Percentiles rank a stretch among this genome's conserved stretches.
These are phyloP conservation scores for Pogonognathellus flavescens DNA, from an alignment of 1,140 invertebrate species.

Conservation along the genomic window DNA sequence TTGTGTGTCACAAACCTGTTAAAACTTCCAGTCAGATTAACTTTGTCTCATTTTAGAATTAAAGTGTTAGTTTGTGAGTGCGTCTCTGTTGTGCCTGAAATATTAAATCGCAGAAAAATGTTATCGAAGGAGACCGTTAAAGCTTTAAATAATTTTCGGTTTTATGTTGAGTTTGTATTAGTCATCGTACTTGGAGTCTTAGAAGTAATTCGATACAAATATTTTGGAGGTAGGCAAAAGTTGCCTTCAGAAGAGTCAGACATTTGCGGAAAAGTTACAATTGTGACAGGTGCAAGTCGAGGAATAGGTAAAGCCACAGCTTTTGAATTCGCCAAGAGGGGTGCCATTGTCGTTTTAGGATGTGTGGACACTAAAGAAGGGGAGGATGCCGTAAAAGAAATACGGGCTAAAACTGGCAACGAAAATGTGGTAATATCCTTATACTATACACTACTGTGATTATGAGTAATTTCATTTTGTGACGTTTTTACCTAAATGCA, in stretches of 20 bases:
- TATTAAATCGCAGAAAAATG: too few relatives aligned
- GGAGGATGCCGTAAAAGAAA: neutral
- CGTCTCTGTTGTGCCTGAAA: too few relatives aligned
- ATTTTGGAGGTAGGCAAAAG: neutral
- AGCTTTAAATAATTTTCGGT: neutral
- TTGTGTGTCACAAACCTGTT: too few relatives aligned
- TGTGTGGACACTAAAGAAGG: constrained; percentile 5
- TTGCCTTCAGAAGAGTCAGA: neutral
- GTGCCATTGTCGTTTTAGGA: constrained; percentile 15
- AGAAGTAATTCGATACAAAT: constrained; percentile 3
- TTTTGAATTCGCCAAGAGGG: neutral
- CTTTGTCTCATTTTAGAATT: too few relatives aligned
- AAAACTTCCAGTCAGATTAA: too few relatives aligned
- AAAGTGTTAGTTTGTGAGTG: too few relatives aligned
- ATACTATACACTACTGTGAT: neutral
- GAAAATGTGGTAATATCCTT: neutral
- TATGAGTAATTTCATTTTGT: too few relatives aligned
- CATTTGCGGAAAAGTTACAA: neutral
- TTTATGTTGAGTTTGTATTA: neutral
- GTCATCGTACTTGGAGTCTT: neutral
- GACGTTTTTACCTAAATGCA: too few relatives aligned
- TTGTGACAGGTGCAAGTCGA: constrained; percentile 18
- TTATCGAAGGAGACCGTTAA: too few relatives aligned
- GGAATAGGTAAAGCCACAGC: constrained; percentile 33
- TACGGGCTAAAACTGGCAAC: neutral